These are phyloP conservation scores for Grus americana DNA, from an alignment of 2,113 vertebrate species.

Conservation along the genomic window DNA sequence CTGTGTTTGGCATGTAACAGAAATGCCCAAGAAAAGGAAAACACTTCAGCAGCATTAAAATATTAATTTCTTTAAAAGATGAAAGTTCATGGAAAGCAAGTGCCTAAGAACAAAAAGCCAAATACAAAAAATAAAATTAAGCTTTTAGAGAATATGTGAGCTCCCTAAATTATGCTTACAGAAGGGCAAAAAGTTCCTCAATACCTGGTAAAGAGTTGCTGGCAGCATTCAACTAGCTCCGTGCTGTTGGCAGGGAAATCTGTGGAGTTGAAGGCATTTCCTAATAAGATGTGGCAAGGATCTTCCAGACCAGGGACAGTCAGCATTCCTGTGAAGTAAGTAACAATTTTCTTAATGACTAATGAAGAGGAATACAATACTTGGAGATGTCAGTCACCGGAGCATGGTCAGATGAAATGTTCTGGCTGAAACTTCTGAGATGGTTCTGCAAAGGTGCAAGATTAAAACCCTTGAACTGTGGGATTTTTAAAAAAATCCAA, in stretches of 20 bases:
- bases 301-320: constrained; percentile 54
- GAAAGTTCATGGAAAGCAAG: neutral
- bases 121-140: neutral
- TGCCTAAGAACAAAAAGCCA: neutral
- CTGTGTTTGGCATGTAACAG: neutral
- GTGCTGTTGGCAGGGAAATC: constrained; percentile 57
- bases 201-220: constrained; percentile 79
- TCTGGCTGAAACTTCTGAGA: neutral
- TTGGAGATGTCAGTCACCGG: neutral
- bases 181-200: neutral
- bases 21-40: neutral
- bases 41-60: neutral
- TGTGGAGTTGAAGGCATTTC: constrained; percentile 62
- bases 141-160: neutral
- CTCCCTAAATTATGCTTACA: neutral
- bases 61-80: neutral
- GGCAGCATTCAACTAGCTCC: constrained; percentile 77
- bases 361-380: neutral
- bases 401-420: neutral
- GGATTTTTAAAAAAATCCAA: neutral
- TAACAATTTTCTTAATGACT: neutral
- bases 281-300: constrained; percentile 72
- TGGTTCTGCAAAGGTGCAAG: neutral
- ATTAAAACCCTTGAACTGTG: neutral
- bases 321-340: constrained; percentile 78